These are phyloP conservation scores for Anthonomus grandis DNA, from an alignment of 1,140 invertebrate genomes.

Conservation along the genomic window DNA sequence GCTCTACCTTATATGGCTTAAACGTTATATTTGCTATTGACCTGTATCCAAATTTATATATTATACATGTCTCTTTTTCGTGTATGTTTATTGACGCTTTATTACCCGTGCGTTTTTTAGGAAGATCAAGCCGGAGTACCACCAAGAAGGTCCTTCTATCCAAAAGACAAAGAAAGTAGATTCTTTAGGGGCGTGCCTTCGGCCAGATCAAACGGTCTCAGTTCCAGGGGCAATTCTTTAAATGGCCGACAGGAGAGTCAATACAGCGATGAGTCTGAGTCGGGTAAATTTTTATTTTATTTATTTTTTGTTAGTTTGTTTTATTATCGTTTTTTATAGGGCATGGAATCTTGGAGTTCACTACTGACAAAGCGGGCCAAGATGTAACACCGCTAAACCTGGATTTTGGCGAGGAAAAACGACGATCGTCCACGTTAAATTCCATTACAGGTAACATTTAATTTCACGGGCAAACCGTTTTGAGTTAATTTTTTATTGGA, in stretches of 20 bases:
- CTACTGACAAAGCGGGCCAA: conserved; percentile 82
- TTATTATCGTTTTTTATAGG: conserved; percentile 46
- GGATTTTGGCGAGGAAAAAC: conserved; percentile 69
- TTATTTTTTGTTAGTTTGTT: background rate
- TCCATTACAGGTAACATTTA: conserved; percentile 65
- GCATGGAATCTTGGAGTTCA: conserved; percentile 78
- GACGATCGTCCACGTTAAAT: conserved; percentile 66
- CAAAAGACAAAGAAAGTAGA: conserved; percentile 43
- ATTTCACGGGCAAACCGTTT: too few species aligned
- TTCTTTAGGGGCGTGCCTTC: conserved; percentile 43
- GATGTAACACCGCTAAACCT: conserved; percentile 84
- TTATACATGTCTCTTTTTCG: too few species aligned
- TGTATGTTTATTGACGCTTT: too few species aligned
- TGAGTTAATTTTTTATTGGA: too few species aligned
- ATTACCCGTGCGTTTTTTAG: conserved; percentile 45
- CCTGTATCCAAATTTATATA: too few species aligned
- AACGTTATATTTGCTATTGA: too few species aligned
- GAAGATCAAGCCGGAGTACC: conserved; percentile 69
- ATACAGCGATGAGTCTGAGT: conserved; percentile 48
- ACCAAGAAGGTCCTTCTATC: conserved; percentile 49
- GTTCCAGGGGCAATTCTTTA: conserved; percentile 45
- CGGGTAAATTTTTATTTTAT: conserved; percentile 42
- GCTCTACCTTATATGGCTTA: too few species aligned
- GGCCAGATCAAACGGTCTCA: conserved; percentile 44
- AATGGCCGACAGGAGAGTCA: conserved; percentile 47